Base-by-base conservation (phyloP, 2,888 invertebrate genomes). In the Dicyrtomina minuta region DNA sequence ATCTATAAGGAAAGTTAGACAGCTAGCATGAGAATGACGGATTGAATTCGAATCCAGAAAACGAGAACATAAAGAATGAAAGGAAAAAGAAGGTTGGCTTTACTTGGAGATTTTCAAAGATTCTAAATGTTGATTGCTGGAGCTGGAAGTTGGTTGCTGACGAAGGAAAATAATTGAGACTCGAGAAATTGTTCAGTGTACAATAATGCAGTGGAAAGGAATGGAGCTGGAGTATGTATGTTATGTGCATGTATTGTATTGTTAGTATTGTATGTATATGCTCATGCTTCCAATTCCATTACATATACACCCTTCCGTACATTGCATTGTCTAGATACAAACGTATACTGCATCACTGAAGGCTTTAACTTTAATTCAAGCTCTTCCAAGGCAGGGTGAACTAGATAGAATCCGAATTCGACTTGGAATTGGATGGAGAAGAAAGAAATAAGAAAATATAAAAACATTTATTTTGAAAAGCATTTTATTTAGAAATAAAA, bases 111-210 rank as follows among this genome's bases (percentile, higher is more conserved):
- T n/a, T 33, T 13, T 5, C 13, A 26, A 33, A 62, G 62, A 49
- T 62, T 49, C 62, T 10, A n/a, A 15, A 62, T 20, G 27, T 49
- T 62, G 62, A 62, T 62, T 58, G 58, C 33, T 58, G 58, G 20
- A 58, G 33, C 58, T n/a, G n/a, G n/a, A n/a, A n/a, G n/a, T n/a
- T n/a, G n/a, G n/a, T n/a, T n/a, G n/a, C n/a, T 27, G 39, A 62
- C 26, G 49, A 62, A 62, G 62, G 33, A 51, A 61, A 62, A 62
- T 62, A 62, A 62, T 62, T 62, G 62, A 62, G 62, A 62, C 62
- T 49, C 49, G n/a, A 44, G n/a, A n/a, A 44, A 44, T 44, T 44
- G 2, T n/a, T 20, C 49, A n/a, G 1, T n/a, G 49, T 49, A 49
- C n/a, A 53, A 5, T n/a, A n/a, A 53, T 24, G 8, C 33, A 33